These are phyloP conservation scores for Sebastes itinus DNA, from an alignment of 2,797 vertebrate genomes.

Conservation along the genomic window DNA sequence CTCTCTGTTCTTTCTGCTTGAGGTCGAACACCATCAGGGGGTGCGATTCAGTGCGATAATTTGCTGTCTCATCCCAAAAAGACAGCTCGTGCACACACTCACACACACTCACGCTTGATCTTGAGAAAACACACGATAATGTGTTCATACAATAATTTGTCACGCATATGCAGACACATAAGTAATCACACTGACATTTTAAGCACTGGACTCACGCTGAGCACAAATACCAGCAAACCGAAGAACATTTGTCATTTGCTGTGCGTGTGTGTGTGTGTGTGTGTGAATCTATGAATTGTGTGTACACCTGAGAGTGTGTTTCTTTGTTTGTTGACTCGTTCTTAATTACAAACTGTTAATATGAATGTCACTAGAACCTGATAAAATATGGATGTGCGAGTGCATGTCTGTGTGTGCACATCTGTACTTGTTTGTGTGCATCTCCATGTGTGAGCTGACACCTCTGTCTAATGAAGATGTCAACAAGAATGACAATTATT, in stretches of 20 bases:
- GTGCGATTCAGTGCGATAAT: slow-evolving; percentile 56
- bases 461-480: slow-evolving; percentile 2
- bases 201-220: background rate
- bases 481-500: background rate
- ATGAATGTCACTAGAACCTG: background rate
- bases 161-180: slow-evolving; percentile 15
- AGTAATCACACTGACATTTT: slow-evolving; percentile 25
- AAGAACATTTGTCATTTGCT: background rate
- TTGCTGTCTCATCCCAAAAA: slow-evolving; percentile 50
- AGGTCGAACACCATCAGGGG: slow-evolving; percentile 64
- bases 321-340: background rate
- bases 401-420: background rate
- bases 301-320: background rate
- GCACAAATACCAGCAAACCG: background rate
- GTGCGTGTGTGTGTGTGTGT: background rate
- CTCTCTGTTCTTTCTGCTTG: slow-evolving; percentile 63
- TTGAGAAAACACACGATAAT: slow-evolving; percentile 16
- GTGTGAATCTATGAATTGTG: background rate
- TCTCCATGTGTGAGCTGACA: background rate
- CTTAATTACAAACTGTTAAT: background rate
- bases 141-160: slow-evolving; percentile 7
- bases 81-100: background rate
- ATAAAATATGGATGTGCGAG: background rate
- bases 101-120: slow-evolving; percentile 6
- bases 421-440: background rate